Conservation (phyloP, 1,140 invertebrate species). For the Scaptodrosophila lebanonensis region DNA sequence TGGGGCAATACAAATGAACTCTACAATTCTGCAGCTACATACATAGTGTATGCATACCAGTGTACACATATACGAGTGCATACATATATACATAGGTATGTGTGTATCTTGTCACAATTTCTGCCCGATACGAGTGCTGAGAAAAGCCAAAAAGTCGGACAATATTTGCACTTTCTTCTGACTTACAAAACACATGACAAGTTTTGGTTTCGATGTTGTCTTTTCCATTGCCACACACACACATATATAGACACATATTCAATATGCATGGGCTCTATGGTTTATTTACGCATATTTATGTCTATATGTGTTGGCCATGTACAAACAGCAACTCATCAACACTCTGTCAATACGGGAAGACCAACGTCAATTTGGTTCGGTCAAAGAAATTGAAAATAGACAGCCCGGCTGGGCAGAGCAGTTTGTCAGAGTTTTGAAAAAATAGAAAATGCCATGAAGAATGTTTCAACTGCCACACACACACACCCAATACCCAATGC, state of each 20-base stretch:
- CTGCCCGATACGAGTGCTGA: neutral
- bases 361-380: slow-evolving; percentile 59
- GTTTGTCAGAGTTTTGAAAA: slow-evolving; percentile 21
- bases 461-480: slow-evolving; percentile 14
- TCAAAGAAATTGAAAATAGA: slow-evolving; percentile 68
- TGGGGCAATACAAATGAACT: too few species aligned
- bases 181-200: neutral
- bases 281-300: slow-evolving; percentile 70
- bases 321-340: slow-evolving; percentile 57
- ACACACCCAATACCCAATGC: neutral
- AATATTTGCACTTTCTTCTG: slow-evolving; percentile 67
- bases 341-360: slow-evolving; percentile 60
- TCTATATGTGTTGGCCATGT: slow-evolving; percentile 62
- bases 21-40: slow-evolving; percentile 13
- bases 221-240: neutral
- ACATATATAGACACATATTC: neutral
- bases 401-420: too few species aligned
- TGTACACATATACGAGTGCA: slow-evolving; percentile 3
- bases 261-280: slow-evolving; percentile 21
- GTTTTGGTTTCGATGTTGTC: neutral
- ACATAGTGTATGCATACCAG: slow-evolving; percentile 22
- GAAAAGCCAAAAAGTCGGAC: slow-evolving; percentile 32
- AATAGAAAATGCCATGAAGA: slow-evolving; percentile 37
- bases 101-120: slow-evolving; percentile 15
- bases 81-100: slow-evolving; percentile 8